These are phyloP conservation scores for Protonibea diacanthus DNA, from an alignment of 2,797 vertebrate species.

Conservation along the genomic window DNA sequence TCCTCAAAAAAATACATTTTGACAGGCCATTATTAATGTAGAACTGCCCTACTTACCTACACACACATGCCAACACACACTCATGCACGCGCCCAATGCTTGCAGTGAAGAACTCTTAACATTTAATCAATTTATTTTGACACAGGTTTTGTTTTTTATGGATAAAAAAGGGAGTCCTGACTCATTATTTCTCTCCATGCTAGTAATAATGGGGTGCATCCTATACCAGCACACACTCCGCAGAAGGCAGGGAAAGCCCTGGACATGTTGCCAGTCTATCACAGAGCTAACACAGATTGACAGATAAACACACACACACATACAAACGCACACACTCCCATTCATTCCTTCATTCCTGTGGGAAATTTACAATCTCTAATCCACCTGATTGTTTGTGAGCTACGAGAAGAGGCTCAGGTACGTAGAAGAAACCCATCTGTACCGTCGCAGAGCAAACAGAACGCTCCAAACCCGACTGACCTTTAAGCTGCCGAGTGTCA, in stretches of 20 bases:
- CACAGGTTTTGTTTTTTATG: slow-evolving; percentile 23
- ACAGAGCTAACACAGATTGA: slow-evolving; percentile 76
- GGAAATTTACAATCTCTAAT: slow-evolving; percentile 72
- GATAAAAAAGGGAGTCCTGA: slow-evolving; percentile 1
- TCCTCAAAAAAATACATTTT: slow-evolving; percentile 50
- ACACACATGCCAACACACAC: slow-evolving; percentile 35
- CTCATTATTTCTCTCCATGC: slow-evolving; percentile 28
- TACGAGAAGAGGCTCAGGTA: slow-evolving; percentile 43
- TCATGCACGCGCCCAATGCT: slow-evolving; percentile 7
- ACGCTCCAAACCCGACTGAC: slow-evolving; percentile 23
- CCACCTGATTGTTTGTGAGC: slow-evolving; percentile 67
- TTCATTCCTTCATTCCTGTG: slow-evolving; percentile 50
- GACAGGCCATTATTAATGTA: slow-evolving; percentile 79
- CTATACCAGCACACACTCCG: slow-evolving; percentile 31
- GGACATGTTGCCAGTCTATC: slow-evolving; percentile 68
- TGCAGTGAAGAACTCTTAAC: slow-evolving; percentile 15
- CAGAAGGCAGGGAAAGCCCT: slow-evolving; percentile 73
- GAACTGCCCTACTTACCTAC: slow-evolving; percentile 64
- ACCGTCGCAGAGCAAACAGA: slow-evolving; percentile 30
- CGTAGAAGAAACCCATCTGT: slow-evolving; percentile 34
- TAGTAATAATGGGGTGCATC: slow-evolving; percentile 35
- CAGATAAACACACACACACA: slow-evolving; percentile 59
- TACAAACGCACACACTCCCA: slow-evolving; percentile 29
- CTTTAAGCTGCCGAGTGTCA: slow-evolving; percentile 22
- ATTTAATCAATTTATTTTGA: slow-evolving; percentile 35